Percentiles rank a stretch among this genome's conserved stretches.
phyloP scores from a whole-genome alignment of 2,888 invertebrate genomes.

The Neoascia interrupta region DNA sequence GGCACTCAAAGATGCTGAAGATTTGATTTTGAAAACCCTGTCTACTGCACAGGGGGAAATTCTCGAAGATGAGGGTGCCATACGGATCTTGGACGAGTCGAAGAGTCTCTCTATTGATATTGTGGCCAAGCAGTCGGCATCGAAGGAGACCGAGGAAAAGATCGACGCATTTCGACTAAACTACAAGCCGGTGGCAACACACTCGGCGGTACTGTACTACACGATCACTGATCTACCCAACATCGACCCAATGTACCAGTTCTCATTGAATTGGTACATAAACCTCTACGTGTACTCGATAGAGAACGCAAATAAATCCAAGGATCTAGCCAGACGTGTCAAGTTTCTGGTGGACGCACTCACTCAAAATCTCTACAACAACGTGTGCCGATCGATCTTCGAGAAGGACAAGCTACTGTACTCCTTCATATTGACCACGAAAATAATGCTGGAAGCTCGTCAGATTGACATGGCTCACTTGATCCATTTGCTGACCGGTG shows the following conservation, averaged over 20 bases:
- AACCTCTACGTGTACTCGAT: slow-evolving; percentile 82
- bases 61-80: slow-evolving; percentile 93
- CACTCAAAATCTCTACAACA: slow-evolving; percentile 90
- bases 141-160: slow-evolving; percentile 89
- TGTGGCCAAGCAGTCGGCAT: slow-evolving; percentile 89
- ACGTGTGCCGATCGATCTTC: slow-evolving; percentile 93
- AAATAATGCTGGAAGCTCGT: slow-evolving; percentile 84
- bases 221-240: slow-evolving; percentile 91
- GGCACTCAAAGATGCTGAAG: slow-evolving; percentile 91
- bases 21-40: slow-evolving; percentile 91
- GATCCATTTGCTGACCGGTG: slow-evolving; percentile 87
- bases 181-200: slow-evolving; percentile 92
- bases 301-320: slow-evolving; percentile 80
- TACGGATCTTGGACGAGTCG: slow-evolving; percentile 92
- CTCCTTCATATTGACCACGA: slow-evolving; percentile 86
- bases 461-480: slow-evolving; percentile 84
- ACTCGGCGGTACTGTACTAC: slow-evolving; percentile 93
- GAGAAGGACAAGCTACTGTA: slow-evolving; percentile 94
- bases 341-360: slow-evolving; percentile 89
- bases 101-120: slow-evolving; percentile 91
- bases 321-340: slow-evolving; percentile 87
- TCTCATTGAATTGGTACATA: slow-evolving; percentile 95
- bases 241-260: slow-evolving; percentile 97
- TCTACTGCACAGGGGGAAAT: slow-evolving; percentile 92
- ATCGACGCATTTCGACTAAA: slow-evolving; percentile 90